Percentiles rank a stretch among this genome's conserved stretches.
Conservation (phyloP, 2,797 vertebrate species). For the Rhinoraja longicauda region DNA sequence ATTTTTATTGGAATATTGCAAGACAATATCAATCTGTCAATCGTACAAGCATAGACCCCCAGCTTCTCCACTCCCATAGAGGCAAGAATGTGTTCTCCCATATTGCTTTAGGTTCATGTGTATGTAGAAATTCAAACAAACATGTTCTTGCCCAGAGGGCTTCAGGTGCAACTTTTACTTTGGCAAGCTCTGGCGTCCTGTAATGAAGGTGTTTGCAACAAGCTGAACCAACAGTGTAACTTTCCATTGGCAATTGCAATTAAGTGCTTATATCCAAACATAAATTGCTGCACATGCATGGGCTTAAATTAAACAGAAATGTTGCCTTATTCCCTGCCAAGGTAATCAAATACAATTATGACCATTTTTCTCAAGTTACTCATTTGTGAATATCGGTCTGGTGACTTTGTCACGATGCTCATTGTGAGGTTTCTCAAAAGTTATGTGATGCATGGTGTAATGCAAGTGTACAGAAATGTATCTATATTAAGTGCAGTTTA, state of each 20-base stretch:
- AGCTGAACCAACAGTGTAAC: neutral
- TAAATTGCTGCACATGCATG: neutral
- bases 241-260: neutral
- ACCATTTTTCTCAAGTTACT: constrained; percentile 11
- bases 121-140: constrained; percentile 22
- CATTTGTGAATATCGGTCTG: neutral
- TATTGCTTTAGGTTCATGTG: neutral
- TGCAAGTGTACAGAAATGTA: neutral
- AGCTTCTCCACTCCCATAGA: neutral
- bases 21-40: neutral
- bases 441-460: constrained; percentile 22
- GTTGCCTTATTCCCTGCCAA: neutral
- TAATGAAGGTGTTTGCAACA: neutral
- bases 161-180: constrained; percentile 18
- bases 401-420: neutral
- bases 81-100: neutral
- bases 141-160: constrained; percentile 16
- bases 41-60: neutral
- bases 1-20: constrained; percentile 21
- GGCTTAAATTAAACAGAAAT: neutral
- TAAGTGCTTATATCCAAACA: constrained; percentile 9
- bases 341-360: constrained; percentile 10
- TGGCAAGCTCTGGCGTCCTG: neutral
- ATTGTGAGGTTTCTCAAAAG: constrained; percentile 15
- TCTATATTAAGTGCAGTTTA: constrained; percentile 24